Percentiles rank a stretch among this genome's conserved stretches.
phyloP scores from a whole-genome alignment of 2,888 invertebrate species.

The Mythimna impura region DNA sequence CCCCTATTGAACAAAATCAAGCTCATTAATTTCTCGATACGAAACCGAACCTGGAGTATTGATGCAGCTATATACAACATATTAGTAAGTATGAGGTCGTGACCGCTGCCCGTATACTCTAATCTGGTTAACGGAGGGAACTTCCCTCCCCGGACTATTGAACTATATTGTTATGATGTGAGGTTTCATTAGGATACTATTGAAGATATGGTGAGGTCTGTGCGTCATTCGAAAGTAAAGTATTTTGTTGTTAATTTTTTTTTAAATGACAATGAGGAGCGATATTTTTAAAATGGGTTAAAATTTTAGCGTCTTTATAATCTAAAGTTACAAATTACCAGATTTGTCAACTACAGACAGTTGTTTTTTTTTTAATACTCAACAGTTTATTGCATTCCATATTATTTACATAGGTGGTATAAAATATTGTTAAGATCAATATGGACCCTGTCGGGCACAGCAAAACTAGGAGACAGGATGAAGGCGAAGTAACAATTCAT shows the following conservation, averaged over 20 bases:
- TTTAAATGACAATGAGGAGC: no score
- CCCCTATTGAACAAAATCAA: slow-evolving; percentile 49
- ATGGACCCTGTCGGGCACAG: no score
- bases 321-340: no score
- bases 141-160: slow-evolving; percentile 63
- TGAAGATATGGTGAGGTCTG: slow-evolving; percentile 34
- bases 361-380: no score
- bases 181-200: slow-evolving; percentile 60
- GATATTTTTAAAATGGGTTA: background rate
- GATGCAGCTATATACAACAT: slow-evolving; percentile 23
- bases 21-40: slow-evolving; percentile 32
- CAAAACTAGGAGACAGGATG: no score
- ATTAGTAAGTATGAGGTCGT: slow-evolving; percentile 64
- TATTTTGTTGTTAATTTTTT: background rate
- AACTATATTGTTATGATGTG: slow-evolving; percentile 61
- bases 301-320: no score
- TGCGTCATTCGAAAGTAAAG: slow-evolving; percentile 25
- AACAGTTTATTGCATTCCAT: no score
- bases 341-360: no score
- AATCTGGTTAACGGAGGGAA: slow-evolving; percentile 74
- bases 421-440: no score
- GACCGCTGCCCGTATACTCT: slow-evolving; percentile 75
- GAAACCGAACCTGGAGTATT: slow-evolving; percentile 48
- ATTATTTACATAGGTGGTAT: no score
- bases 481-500: no score